phyloP scores from a whole-genome alignment of 1,140 invertebrate species.

The Cydia amplana region DNA sequence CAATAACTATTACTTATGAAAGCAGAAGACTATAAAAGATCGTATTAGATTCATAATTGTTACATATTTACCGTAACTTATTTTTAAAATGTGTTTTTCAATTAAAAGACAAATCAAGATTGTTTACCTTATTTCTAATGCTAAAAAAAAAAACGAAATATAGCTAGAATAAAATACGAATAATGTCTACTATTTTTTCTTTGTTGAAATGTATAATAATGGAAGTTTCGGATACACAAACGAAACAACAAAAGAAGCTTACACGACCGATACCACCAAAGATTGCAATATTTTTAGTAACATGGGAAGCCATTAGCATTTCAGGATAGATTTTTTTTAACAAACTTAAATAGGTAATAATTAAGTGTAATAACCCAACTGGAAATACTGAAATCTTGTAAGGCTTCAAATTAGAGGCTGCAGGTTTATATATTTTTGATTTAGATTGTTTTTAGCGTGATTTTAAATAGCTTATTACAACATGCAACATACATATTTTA shows the following conservation, averaged over 20 bases:
- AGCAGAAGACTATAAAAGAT: too few species aligned
- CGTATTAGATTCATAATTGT: too few species aligned
- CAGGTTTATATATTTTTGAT: conserved; percentile 32
- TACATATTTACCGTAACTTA: too few species aligned
- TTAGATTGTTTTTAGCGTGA: conserved; percentile 28
- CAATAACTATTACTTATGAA: too few species aligned
- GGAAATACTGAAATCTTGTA: conserved; percentile 35
- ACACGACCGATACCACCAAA: background rate
- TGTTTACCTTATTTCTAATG: too few species aligned
- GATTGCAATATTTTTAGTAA: background rate
- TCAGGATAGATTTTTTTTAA: background rate
- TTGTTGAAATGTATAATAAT: too few species aligned
- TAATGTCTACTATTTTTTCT: background rate
- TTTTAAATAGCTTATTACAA: conserved; percentile 41
- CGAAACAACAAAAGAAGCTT: background rate
- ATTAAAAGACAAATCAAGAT: too few species aligned
- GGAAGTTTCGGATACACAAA: too few species aligned
- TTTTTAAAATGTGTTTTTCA: too few species aligned
- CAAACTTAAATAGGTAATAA: background rate
- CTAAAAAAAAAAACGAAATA: too few species aligned
- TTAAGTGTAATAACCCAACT: too few species aligned
- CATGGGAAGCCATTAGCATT: background rate
- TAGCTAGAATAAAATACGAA: background rate
- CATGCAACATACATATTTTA: conserved; percentile 43
- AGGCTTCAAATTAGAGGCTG: conserved; percentile 35